Evolutionary conservation across 2,888 invertebrate species (phyloP), one percentile per base, ranked within the genome.

Genomic region (Syrphus vitripennis): DNA sequence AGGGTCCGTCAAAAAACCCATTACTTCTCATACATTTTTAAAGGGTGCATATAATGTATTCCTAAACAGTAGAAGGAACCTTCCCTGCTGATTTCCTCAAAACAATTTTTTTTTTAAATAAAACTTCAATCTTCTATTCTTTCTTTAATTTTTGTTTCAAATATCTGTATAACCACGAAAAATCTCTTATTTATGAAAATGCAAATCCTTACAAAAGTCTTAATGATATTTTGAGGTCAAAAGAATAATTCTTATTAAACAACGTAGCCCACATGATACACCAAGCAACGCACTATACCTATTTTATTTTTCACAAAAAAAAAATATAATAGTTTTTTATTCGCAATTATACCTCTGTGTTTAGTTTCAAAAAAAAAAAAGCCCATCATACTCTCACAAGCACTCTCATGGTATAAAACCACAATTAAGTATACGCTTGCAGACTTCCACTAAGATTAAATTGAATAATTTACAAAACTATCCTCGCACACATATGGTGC

Each of bases 391-490:
- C n/a, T 3, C n/a, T 21, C 31, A 48, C 29, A 67, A 48, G 31
- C n/a, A 55, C 70, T 40, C 67, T 83, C 79, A 48, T 37, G 63
- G 34, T 50, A 70, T 55, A 79, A n/a, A 74, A 79, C 65, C 74
- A 79, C 74, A 83, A 74, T 83, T 77, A 72, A 75, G 80, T 57
- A 34, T 50, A 40, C 69, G 63, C 65, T 65, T 63, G 48, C 75
- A 75, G 70, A 61, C 40, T 61, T 79, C 61, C 55, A 67, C 79
- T 70, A 53, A 55, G 53, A 75, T 83, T 80, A 79, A 83, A 80
- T 80, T 83, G 65, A 83, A 80, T 80, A 83, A 83, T 83, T 83
- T 80, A 83, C 75, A 80, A 83, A 80, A 75, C 70, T 75, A 71
- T 45, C 57, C 40, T 65, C 63, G 53, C 83, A 83, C 65, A 83